Conservation (phyloP, 2,113 vertebrate genomes). For the Galeopterus variegatus region DNA sequence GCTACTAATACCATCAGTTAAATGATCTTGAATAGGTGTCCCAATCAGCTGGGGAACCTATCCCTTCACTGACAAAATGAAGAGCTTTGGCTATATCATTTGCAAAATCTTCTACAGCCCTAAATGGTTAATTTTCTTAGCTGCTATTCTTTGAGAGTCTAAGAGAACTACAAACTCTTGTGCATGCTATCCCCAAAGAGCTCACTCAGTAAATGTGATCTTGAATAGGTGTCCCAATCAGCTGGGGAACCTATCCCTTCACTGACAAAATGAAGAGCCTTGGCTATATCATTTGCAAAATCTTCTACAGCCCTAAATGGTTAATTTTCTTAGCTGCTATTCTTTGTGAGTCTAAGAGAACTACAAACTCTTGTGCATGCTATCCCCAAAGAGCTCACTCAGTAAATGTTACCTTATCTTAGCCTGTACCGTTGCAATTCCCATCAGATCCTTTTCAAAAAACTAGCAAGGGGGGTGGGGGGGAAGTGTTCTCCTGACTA, state of each 20-base stretch:
- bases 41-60: not conserved
- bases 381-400: not conserved
- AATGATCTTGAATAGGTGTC: not conserved
- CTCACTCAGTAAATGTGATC: not conserved
- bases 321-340: not conserved
- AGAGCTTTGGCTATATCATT: not conserved
- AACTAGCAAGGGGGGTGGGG: not conserved
- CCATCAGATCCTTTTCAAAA: not conserved
- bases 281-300: not conserved
- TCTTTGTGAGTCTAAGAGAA: not conserved
- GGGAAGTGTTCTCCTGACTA: not conserved
- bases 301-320: not conserved
- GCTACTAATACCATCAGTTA: not conserved
- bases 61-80: not conserved
- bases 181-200: not conserved
- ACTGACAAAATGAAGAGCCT: not conserved
- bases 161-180: not conserved
- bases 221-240: not conserved
- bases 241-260: not conserved
- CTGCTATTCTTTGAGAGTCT: not conserved
- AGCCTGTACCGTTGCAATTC: not conserved
- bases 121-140: not conserved
- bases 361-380: not conserved
- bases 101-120: not conserved
- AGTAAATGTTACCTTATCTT: not conserved